Evolutionary conservation across 1,140 invertebrate genomes (phyloP).

Genomic region (Zaprionus inermis): DNA sequence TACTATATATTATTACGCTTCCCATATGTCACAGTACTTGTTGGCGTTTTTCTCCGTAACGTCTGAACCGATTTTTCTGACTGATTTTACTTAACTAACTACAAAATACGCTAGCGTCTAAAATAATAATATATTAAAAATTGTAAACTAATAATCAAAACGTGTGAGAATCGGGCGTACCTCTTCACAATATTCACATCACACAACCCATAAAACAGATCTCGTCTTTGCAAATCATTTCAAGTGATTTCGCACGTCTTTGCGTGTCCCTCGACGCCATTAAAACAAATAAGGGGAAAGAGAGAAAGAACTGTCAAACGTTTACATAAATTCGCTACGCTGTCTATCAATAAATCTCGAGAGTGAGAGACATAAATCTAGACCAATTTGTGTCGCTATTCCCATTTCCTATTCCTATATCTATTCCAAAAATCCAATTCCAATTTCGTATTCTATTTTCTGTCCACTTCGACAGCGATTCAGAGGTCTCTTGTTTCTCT

Average conservation of each 20-base stretch:
- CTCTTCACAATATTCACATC: conserved; percentile 23
- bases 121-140: no score
- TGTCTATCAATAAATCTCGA: conserved; percentile 74
- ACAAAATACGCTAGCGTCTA: no score
- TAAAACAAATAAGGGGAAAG: conserved; percentile 8
- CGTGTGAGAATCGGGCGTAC: no score
- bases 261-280: conserved; percentile 22
- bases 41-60: no score
- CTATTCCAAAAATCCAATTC: conserved; percentile 10
- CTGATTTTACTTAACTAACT: no score
- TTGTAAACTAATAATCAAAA: no score
- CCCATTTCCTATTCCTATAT: conserved; percentile 31
- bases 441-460: conserved; percentile 14
- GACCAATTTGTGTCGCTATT: conserved; percentile 40
- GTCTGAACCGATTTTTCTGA: no score
- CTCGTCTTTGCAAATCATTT: conserved; percentile 23
- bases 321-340: conserved; percentile 68
- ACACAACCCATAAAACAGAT: conserved; percentile 11
- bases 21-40: no score
- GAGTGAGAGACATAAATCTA: conserved; percentile 60
- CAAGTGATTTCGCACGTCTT: conserved; percentile 63
- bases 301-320: conserved; percentile 54
- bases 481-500: conserved; percentile 16
- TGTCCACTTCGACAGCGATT: neutral
- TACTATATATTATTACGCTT: neutral